A percentile compares a stretch with the other conserved stretches of the same genome.
Evolutionary conservation across 2,888 invertebrate genomes (phyloP).

Genomic region (Agriopis leucophaearia): DNA sequence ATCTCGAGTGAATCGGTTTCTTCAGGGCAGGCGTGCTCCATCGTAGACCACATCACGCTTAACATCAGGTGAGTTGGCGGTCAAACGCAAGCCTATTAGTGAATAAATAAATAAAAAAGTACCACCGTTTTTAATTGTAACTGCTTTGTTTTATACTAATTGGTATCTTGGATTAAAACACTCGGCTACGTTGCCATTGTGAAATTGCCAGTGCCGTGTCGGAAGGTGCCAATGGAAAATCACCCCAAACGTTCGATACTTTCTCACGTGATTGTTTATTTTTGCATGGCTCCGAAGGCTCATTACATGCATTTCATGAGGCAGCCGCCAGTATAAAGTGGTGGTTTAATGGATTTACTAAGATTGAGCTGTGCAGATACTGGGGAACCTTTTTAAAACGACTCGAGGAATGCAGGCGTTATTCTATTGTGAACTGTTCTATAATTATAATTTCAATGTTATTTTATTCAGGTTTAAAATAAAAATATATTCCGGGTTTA

Average conservation of each 20-base stretch:
- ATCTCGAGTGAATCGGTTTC: no score
- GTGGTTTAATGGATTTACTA: constrained; percentile 25
- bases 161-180: not conserved
- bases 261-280: constrained; percentile 64
- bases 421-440: constrained; percentile 15
- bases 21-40: no score
- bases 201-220: not conserved
- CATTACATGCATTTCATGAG: constrained; percentile 43
- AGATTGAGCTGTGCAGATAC: constrained; percentile 30
- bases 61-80: no score
- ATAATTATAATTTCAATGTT: no score
- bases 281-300: constrained; percentile 43
- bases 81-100: no score
- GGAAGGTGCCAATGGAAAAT: constrained; percentile 6
- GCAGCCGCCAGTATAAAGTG: constrained; percentile 25
- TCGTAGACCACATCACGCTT: no score
- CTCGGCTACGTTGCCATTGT: not conserved
- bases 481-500: no score
- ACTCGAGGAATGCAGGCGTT: constrained; percentile 19
- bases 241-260: constrained; percentile 53
- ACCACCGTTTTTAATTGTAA: no score
- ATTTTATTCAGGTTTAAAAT: no score
- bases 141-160: not conserved
- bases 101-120: no score
- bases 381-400: constrained; percentile 2